Evolutionary conservation across 1,140 invertebrate genomes (phyloP), one percentile per base, ranked within the genome.

Genomic region (Planococcus citri): DNA sequence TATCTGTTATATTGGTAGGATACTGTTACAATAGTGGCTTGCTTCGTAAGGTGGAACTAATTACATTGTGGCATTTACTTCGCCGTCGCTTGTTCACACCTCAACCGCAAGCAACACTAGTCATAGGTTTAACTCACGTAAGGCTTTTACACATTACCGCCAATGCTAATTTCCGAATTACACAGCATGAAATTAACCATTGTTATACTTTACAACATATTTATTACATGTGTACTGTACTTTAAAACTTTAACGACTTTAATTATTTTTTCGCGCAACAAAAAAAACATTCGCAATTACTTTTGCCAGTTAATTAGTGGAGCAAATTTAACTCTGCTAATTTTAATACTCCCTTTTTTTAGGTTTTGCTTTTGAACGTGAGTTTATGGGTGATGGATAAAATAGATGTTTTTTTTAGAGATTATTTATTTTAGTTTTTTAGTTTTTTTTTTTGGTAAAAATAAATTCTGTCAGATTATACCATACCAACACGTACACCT

Each of bases 1-100:
- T 33, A 33, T 33, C 29, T 33, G 79, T 64, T 64, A 64, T 4
- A 24, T 25, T 27, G 8, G 6, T 17, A 21, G 3, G 14, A 64
- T 21, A 64, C 60, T 21, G 60, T 64, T 64, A 64, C 60, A 25
- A 20, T 17, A 20, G 60, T 25, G 60, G 60, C 60, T 64, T 64
- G 25, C 22, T 64, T 64, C 21, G 60, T 64, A 25, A 64, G 60
- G 60, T 24, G 60, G 60, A 64, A 64, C 60, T 64, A 64, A 64
- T 64, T 64, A 64, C 60, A 64, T 64, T 64, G 60, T 64, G 60
- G 60, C 22, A 21, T 60, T n/a, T 60, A n/a, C 20, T 60, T 22
- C 6, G 9, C 9, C 60, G 60, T 64, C 60, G 60, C 60, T 64
- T 64, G 60, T 64, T 64, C 60, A 64, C 60, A 64, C 60, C 60